Evolutionary conservation across 1,140 invertebrate genomes (phyloP), one percentile per base, ranked within the genome.

Genomic region (Tetramorium alpestre): DNA sequence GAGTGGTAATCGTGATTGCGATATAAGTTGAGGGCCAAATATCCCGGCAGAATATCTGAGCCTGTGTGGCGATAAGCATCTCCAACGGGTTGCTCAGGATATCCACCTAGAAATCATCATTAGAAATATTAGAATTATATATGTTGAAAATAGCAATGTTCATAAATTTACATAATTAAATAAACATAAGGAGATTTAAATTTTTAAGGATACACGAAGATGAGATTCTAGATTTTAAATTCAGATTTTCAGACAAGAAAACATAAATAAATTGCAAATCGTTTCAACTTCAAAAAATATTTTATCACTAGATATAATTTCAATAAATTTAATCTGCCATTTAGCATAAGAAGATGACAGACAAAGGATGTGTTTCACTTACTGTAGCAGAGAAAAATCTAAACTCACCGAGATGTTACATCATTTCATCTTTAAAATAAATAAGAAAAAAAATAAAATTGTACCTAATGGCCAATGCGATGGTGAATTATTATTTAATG

Each of bases 101-200:
- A 90, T 72, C 90, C 90, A 33, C 88, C 91, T 92, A 44, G 2
- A 41, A 67, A 77, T 3, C 0, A 75, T 81, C 56, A 13, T 56
- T 16, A 54, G 8, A 4, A 22, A n/a, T 2, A 47, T 69, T 69
- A 62, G 49, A 0, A 87, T 70, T 44, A 58, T 10, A 44, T 10
- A 44, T 10, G 6, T 10, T 44, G 8, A 44, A 44, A 44, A 44
- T 44, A 8, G 7, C 41, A 44, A 10, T 10, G 41, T 44, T 44
- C 7, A 2, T 18, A 33, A 25, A 28, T 16, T 60, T 60, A 18
- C 11, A 2, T n/a, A n/a, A n/a, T n/a, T n/a, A n/a, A n/a, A n/a
- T n/a, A n/a, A n/a, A n/a, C n/a, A n/a, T 2, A 44, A 44, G n/a
- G 2, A 22, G 38, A 49, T 49, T 16, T 16, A 13, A 10, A 49